Evolutionary conservation across 2,797 vertebrate genomes (phyloP), one percentile per base, ranked within the genome.

Genomic region (Tamandua tetradactyla): DNA sequence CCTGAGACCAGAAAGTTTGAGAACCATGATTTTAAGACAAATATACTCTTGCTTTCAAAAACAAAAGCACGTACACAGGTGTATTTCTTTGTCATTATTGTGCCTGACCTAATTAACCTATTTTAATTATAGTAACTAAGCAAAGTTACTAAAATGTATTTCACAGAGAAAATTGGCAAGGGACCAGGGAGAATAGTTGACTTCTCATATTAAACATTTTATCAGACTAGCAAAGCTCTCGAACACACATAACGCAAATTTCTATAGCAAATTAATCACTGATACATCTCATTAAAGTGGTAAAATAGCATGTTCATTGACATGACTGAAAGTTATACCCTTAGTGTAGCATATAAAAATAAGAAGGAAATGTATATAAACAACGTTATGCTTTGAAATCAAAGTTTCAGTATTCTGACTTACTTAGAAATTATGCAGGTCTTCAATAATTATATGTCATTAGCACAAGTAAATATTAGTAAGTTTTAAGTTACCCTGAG

Each of bases 121-220:
- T 75, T 95, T 95, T 80, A 93, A 88, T 61, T 89, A 83, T 55
- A 88, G 18, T 81, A 68, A 64, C 87, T 90, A 87, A 57, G 78
- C 79, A 91, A 37, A 86, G 35, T 68, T 80, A 88, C 79, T 79
- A 52, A 35, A 7, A 57, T 66, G 8, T 42, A 61, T 71, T 82
- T 88, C 44, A 55, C 23, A 37, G 40, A 72, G 71, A 66, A 80
- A 49, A 42, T 20, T n/a, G 15, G 5, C 55, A 55, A 7, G 8
- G 72, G 69, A 32, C 57, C 37, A 17, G n/a, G 35, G 47, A 2
- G 20, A 37, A 32, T 64, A 83, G 25, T 23, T 55, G n/a, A 82
- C 40, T 59, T 42, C 35, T 75, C 72, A 62, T 14, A 23, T 40
- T 3, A 14, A 42, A 18, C 62, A 71, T 64, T 68, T 82, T 62